phyloP scores from a whole-genome alignment of 2,888 invertebrate species.

The Orchesellides sinensis region DNA sequence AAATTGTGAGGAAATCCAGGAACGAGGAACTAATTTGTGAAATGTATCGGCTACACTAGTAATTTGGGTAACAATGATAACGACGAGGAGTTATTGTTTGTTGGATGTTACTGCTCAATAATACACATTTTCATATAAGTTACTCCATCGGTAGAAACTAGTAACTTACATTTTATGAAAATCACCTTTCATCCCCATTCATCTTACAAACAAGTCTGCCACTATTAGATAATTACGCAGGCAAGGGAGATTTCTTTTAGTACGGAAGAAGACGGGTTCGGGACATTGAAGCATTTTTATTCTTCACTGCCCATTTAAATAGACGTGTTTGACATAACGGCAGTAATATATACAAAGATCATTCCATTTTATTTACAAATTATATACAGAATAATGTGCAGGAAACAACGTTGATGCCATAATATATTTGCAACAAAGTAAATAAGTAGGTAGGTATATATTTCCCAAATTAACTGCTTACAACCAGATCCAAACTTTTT shows the following conservation, averaged over 20 bases:
- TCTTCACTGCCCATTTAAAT: neutral
- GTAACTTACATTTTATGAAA: constrained; percentile 26
- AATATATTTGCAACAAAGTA: too few species aligned
- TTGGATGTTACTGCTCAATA: neutral
- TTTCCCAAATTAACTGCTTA: neutral
- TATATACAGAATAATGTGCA: too few species aligned
- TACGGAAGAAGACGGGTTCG: too few species aligned
- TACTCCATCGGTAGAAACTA: constrained; percentile 4
- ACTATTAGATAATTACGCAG: neutral
- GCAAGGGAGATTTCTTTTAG: too few species aligned
- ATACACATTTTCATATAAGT: neutral
- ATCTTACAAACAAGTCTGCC: neutral
- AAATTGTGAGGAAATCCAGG: constrained; percentile 46
- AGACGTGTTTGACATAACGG: constrained; percentile 47
- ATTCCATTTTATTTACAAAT: too few species aligned
- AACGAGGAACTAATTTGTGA: constrained; percentile 20
- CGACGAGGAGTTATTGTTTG: neutral
- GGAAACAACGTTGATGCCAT: too few species aligned
- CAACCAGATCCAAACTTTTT: too few species aligned
- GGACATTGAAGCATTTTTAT: too few species aligned
- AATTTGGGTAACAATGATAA: constrained; percentile 22
- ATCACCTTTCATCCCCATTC: neutral
- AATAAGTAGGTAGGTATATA: too few species aligned
- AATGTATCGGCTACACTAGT: constrained; percentile 25
- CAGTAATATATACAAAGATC: too few species aligned